Base-by-base conservation (phyloP, 2,113 vertebrate genomes). In the Nothocercus nigrocapillus region DNA sequence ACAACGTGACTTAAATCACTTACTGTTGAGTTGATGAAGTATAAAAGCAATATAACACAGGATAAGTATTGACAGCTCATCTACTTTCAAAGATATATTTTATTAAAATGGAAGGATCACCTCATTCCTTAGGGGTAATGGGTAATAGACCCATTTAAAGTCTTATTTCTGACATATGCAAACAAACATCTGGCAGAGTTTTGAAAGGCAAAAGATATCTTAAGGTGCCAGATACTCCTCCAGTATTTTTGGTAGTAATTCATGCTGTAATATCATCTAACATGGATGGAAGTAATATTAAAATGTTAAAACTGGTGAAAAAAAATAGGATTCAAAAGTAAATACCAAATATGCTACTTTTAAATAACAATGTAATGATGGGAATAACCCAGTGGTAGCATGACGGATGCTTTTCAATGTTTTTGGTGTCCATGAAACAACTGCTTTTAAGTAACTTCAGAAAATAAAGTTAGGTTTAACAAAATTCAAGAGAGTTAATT, bases 21-120 rank as follows among this genome's bases (percentile, higher is more conserved):
- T 0, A 69, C 0, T 0, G 15, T 5, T 62, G 34, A 62, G 70
- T 2, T 74, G 40, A 62, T 9, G n/a, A 69, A 70, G 40, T 47
- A 28, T 91, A 92, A 78, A 93, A 44, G 47, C 44, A 79, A 64
- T 3, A 21, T 40, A 40, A 0, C 11, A 42, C 3, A 64, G 28
- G 49, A 73, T 4, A 54, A 82, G 56, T 21, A 73, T 49, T 44
- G 74, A 77, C 21, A 88, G 70, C 6, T 45, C 27, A 62, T 1
- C 54, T 17, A 79, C 22, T 82, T 82, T 69, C 28, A 77, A 90
- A 83, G 9, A 66, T 9, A 22, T 58, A 51, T 90, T 76, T 22
- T 66, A 24, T 42, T 88, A 47, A 83, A 66, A 68, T 18, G 56
- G 38, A 95, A 63, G 3, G 56, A 87, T 24, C 6, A 63, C 44